Conservation (phyloP, 2,797 vertebrate genomes). For the Basileuterus tristriatus region DNA sequence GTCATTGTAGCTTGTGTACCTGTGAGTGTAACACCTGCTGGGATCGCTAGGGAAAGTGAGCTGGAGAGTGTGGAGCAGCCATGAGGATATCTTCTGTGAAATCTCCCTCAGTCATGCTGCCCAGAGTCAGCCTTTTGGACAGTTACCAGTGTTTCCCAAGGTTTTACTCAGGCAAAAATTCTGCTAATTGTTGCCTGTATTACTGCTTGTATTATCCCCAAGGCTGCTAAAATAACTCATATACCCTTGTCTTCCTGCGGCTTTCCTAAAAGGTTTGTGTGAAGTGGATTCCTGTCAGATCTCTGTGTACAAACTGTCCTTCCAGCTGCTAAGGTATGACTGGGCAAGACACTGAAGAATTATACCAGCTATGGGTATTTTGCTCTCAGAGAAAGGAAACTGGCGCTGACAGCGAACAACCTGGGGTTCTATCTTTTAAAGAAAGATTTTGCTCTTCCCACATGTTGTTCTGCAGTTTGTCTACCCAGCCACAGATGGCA, state of each 20-base stretch:
- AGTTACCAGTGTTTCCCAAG: not conserved
- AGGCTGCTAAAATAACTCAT: not conserved
- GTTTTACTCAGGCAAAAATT: not conserved
- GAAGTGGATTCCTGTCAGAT: not conserved
- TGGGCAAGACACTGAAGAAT: not conserved
- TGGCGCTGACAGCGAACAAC: not conserved
- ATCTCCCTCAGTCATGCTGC: not conserved
- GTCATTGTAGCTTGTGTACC: not conserved
- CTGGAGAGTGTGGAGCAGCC: not conserved
- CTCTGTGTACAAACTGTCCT: not conserved
- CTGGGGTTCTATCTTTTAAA: not conserved
- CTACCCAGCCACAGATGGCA: not conserved
- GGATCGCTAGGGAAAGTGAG: not conserved
- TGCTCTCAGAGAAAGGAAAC: not conserved
- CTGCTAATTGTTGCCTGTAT: not conserved
- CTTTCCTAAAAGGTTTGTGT: not conserved
- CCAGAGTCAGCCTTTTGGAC: not conserved
- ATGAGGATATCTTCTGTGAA: not conserved
- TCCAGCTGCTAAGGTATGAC: not conserved
- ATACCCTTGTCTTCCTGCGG: not conserved
- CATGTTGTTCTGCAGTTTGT: not conserved
- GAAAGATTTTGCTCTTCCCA: not conserved
- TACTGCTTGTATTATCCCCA: not conserved
- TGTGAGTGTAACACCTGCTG: not conserved
- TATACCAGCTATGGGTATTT: not conserved